phyloP scores from a whole-genome alignment of 2,888 invertebrate genomes.

The Napeogenes inachia region DNA sequence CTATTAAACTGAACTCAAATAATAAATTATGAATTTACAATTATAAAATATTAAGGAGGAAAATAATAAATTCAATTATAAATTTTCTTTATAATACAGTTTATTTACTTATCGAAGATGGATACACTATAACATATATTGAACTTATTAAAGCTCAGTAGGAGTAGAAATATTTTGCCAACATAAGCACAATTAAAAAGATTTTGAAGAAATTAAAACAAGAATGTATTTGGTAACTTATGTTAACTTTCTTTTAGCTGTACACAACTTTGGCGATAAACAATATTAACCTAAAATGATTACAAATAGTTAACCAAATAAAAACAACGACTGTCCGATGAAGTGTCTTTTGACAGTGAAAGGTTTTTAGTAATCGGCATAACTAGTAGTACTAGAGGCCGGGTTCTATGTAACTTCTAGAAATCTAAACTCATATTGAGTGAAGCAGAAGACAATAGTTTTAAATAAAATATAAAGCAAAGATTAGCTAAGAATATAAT shows the following conservation, averaged over 20 bases:
- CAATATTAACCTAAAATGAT: constrained; percentile 59
- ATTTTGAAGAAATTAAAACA: constrained; percentile 19
- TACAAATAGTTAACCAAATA: constrained; percentile 67
- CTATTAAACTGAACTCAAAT: too few relatives aligned
- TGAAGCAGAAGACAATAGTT: neutral
- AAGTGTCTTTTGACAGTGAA: constrained; percentile 61
- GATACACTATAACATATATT: too few relatives aligned
- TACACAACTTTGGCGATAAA: constrained; percentile 63
- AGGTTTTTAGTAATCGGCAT: constrained; percentile 2
- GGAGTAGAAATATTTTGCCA: too few relatives aligned
- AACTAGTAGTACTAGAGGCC: too few relatives aligned
- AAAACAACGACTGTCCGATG: constrained; percentile 50
- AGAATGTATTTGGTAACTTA: constrained; percentile 53
- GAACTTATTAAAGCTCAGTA: too few relatives aligned
- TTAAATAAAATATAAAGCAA: constrained; percentile 13
- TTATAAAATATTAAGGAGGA: too few relatives aligned
- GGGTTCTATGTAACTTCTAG: too few relatives aligned
- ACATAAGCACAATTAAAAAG: too few relatives aligned
- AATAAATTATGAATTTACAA: too few relatives aligned
- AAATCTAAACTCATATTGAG: neutral
- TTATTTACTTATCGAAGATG: too few relatives aligned
- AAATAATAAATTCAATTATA: too few relatives aligned
- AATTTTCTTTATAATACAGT: too few relatives aligned
- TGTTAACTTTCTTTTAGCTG: constrained; percentile 31
- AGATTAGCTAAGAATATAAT: neutral